A percentile compares a stretch with the other conserved stretches of the same genome.
These are phyloP conservation scores for Campylorhamphus procurvoides DNA, from an alignment of 2,113 vertebrate genomes.

Conservation along the genomic window DNA sequence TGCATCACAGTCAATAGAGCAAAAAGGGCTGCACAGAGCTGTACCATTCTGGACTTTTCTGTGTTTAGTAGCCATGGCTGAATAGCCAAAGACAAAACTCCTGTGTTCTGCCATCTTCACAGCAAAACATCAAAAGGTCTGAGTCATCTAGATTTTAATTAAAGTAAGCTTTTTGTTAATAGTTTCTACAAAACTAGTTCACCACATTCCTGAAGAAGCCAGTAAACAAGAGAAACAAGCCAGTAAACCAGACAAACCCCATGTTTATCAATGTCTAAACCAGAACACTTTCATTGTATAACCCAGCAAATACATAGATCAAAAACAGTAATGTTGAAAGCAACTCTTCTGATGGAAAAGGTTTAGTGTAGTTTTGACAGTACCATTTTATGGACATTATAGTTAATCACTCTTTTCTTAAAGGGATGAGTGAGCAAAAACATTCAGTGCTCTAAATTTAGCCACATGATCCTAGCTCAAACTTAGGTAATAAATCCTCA, in stretches of 20 bases:
- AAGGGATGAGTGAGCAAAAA: not conserved
- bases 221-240: not conserved
- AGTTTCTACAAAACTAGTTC: not conserved
- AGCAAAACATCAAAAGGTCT: not conserved
- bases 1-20: not conserved
- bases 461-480: not conserved
- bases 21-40: not conserved
- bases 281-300: not conserved
- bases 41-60: not conserved
- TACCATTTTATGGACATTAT: not conserved
- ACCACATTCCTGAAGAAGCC: not conserved
- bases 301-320: not conserved
- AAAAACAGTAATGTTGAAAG: not conserved
- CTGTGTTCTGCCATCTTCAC: not conserved
- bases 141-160: not conserved
- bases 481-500: not conserved
- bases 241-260: not conserved
- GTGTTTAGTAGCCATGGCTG: not conserved
- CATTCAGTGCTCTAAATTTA: not conserved
- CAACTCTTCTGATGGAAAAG: not conserved
- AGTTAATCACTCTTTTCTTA: not conserved
- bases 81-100: not conserved
- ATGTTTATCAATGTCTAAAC: not conserved
- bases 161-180: not conserved
- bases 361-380: not conserved